phyloP scores from a whole-genome alignment of 2,888 invertebrate genomes.

The Tachina grossa region DNA sequence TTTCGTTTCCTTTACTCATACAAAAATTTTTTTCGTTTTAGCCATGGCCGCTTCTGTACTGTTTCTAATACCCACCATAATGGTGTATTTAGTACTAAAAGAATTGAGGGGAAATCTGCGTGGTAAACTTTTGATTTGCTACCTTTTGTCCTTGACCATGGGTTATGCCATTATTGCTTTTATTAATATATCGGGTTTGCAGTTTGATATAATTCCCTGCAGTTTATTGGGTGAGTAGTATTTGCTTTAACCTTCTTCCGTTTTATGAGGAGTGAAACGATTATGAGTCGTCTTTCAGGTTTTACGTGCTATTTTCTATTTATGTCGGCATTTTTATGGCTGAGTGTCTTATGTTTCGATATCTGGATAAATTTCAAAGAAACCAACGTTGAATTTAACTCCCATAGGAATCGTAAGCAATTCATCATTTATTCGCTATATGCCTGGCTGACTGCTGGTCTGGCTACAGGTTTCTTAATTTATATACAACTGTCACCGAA shows the following conservation, averaged over 20 bases:
- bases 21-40: constrained; percentile 75
- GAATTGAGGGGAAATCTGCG: constrained; percentile 87
- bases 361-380: constrained; percentile 85
- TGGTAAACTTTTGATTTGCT: constrained; percentile 89
- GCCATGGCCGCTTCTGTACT: constrained; percentile 88
- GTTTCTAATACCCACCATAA: constrained; percentile 87
- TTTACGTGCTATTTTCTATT: constrained; percentile 86
- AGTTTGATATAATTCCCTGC: constrained; percentile 70
- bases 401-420: constrained; percentile 57
- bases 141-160: constrained; percentile 86
- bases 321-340: constrained; percentile 91
- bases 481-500: constrained; percentile 74
- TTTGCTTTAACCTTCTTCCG: not conserved
- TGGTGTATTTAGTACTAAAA: constrained; percentile 87
- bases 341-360: constrained; percentile 92
- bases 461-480: constrained; percentile 59
- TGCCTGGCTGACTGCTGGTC: constrained; percentile 71
- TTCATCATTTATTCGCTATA: constrained; percentile 73
- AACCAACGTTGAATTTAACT: constrained; percentile 49
- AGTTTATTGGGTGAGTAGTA: constrained; percentile 79
- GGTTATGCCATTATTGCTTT: constrained; percentile 84
- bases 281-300: constrained; percentile 63
- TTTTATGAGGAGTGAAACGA: not conserved
- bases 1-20: not conserved
- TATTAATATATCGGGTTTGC: constrained; percentile 35